These are phyloP conservation scores for Eulemur coronatus DNA, from an alignment of 2,797 vertebrate species.

Conservation along the genomic window DNA sequence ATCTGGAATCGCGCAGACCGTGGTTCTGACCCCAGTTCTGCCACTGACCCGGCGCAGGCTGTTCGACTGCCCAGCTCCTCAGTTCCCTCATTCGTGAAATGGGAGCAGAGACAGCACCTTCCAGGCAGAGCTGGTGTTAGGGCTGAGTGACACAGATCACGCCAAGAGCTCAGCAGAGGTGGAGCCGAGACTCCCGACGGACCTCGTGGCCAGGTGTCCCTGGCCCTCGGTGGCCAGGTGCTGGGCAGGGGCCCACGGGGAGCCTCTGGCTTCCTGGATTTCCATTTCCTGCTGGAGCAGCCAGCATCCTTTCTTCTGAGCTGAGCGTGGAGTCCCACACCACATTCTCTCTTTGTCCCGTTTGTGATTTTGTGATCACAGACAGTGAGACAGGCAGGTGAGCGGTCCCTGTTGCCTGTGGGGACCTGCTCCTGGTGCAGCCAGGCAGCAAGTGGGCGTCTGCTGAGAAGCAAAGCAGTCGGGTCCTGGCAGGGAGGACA, in stretches of 20 bases:
- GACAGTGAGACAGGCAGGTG: neutral
- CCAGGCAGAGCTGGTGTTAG: neutral
- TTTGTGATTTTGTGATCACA: neutral
- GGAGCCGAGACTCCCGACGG: neutral
- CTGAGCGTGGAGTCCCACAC: neutral
- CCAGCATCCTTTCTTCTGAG: neutral
- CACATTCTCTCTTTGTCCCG: neutral
- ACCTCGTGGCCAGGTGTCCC: neutral
- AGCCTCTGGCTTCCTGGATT: neutral
- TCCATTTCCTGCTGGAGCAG: neutral
- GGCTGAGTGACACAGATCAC: neutral
- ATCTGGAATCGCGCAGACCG: neutral
- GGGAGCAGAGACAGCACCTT: neutral
- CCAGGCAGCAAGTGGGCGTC: neutral
- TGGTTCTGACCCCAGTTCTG: neutral
- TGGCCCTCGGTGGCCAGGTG: neutral
- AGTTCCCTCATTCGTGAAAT: neutral
- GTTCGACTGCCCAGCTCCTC: neutral
- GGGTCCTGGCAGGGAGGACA: neutral
- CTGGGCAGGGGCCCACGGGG: neutral
- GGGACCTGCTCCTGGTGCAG: neutral
- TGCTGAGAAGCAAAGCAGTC: neutral
- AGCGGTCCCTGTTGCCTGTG: neutral
- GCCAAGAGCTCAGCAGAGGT: neutral
- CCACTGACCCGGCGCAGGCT: neutral